phyloP scores from a whole-genome alignment of 2,113 vertebrate genomes.

The Clarias batrachus region DNA sequence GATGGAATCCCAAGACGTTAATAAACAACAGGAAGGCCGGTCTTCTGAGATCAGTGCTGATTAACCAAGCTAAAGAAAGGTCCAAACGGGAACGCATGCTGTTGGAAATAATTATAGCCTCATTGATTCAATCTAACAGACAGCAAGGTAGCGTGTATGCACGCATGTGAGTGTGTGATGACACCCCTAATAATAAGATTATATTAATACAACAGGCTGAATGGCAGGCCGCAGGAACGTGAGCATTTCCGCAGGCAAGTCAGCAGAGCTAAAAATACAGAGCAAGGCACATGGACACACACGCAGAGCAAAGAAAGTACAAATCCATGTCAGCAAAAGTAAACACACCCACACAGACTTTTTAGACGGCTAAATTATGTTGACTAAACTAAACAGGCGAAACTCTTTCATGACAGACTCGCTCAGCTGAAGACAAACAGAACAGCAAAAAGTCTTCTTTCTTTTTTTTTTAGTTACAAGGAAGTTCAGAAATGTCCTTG shows the following conservation, averaged over 20 bases:
- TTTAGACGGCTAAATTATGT: constrained; percentile 42
- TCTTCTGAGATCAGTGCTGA: constrained; percentile 47
- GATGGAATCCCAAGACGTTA: constrained; percentile 33
- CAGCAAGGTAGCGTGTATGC: background rate
- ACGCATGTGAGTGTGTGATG: constrained; percentile 15
- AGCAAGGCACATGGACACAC: constrained; percentile 54
- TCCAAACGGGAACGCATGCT: constrained; percentile 35
- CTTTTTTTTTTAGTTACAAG: constrained; percentile 23
- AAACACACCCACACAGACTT: constrained; percentile 41
- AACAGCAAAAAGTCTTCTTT: constrained; percentile 10
- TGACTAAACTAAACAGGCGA: constrained; percentile 47
- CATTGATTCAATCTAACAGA: constrained; percentile 29
- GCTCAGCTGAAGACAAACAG: constrained; percentile 30
- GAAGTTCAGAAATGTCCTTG: constrained; percentile 49
- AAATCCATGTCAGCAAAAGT: constrained; percentile 34
- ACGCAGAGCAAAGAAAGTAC: constrained; percentile 31
- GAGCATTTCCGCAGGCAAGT: constrained; percentile 58
- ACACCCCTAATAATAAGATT: constrained; percentile 54
- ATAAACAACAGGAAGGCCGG: constrained; percentile 30
- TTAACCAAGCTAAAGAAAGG: constrained; percentile 51
- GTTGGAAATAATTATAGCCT: constrained; percentile 42
- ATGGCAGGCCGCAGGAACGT: constrained; percentile 60
- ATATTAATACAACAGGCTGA: constrained; percentile 63
- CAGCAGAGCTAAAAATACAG: constrained; percentile 68
- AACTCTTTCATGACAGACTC: constrained; percentile 16